Percentiles rank a stretch among this genome's conserved stretches.
Conservation (phyloP, 2,888 invertebrate genomes). For the Andrena praecox region DNA sequence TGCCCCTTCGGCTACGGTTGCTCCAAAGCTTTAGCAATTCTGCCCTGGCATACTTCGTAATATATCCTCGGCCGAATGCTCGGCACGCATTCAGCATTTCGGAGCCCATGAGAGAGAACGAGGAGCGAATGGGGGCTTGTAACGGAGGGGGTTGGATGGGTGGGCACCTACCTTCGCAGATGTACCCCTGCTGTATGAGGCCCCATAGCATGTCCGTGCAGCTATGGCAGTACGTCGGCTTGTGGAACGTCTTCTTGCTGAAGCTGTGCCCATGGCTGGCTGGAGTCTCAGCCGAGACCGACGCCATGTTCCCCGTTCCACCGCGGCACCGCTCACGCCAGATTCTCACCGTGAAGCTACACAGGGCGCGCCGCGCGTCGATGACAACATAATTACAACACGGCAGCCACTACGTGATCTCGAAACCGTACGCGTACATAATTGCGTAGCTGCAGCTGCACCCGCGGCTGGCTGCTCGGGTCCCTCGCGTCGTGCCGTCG, state of each 20-base stretch:
- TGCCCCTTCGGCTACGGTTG: too few relatives aligned
- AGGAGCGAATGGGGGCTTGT: background rate
- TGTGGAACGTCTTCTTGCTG: constrained; percentile 99
- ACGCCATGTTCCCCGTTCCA: constrained; percentile 87
- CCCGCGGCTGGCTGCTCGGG: constrained; percentile 60
- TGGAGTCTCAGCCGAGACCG: constrained; percentile 87
- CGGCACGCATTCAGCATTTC: background rate
- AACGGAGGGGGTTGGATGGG: constrained; percentile 25
- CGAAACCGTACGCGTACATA: constrained; percentile 87
- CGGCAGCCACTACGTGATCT: constrained; percentile 85
- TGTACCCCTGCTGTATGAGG: constrained; percentile 99
- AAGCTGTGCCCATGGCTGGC: constrained; percentile 96
- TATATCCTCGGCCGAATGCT: too few relatives aligned
- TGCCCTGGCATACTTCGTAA: too few relatives aligned
- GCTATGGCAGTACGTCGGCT: constrained; percentile 99
- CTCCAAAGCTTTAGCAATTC: too few relatives aligned
- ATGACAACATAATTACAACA: constrained; percentile 85
- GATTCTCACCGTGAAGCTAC: constrained; percentile 88
- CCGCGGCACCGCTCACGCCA: constrained; percentile 87
- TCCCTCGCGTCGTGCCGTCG: constrained; percentile 65
- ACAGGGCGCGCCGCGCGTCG: constrained; percentile 82
- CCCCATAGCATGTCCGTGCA: constrained; percentile 99
- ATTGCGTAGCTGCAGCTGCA: constrained; percentile 85
- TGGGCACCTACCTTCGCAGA: constrained; percentile 95
- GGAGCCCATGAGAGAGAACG: background rate